Conservation (phyloP, 2,113 vertebrate genomes). For the Nothocercus julius region DNA sequence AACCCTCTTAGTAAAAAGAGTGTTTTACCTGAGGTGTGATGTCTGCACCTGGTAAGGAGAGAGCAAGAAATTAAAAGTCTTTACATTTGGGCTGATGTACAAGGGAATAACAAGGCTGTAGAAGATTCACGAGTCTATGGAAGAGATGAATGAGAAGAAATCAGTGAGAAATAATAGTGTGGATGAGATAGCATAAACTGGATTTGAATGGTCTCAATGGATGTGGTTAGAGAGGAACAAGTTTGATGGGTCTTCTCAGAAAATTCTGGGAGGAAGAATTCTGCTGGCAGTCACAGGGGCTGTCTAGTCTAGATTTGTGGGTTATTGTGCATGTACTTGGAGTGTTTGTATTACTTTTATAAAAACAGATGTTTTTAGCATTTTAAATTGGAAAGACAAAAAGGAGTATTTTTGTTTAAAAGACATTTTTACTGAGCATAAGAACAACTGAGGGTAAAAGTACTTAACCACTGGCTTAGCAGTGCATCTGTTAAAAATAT, state of each 20-base stretch:
- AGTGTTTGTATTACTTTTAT: conserved; percentile 23
- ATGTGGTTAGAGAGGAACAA: background rate
- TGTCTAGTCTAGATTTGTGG: background rate
- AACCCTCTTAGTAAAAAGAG: background rate
- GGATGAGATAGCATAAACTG: background rate
- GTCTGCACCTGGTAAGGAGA: background rate
- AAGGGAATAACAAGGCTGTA: background rate
- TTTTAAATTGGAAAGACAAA: background rate
- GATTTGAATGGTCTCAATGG: background rate
- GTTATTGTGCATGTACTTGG: background rate
- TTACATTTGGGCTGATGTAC: background rate
- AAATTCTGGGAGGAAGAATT: background rate
- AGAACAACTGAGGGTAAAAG: background rate
- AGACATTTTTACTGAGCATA: background rate
- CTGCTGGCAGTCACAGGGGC: background rate
- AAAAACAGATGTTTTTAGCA: conserved; percentile 5
- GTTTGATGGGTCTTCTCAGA: background rate
- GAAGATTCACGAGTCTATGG: background rate
- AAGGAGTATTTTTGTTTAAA: background rate
- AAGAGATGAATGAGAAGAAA: background rate
- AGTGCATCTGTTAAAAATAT: background rate
- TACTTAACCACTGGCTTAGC: background rate
- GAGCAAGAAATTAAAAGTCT: background rate
- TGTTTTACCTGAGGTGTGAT: background rate
- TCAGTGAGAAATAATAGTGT: background rate